Evolutionary conservation across 2,113 vertebrate species (phyloP), one percentile per base, ranked within the genome.

Genomic region (Malurus alboscapulatus): DNA sequence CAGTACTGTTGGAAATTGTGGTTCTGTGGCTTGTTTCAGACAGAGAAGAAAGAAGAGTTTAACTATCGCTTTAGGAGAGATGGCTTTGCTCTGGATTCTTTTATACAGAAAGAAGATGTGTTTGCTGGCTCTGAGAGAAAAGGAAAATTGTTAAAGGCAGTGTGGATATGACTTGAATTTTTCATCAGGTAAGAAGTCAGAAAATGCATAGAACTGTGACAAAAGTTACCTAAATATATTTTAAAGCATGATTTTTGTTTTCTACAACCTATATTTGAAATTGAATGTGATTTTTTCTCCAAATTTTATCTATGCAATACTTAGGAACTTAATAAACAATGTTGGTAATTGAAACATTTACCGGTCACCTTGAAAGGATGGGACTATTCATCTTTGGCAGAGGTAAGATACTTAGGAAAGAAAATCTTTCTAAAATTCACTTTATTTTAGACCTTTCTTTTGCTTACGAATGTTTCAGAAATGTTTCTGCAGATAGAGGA

Each of bases 131-230:
- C 84, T 71, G 38, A 55, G 34, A 78, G 76, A 94, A 94, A 84
- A 83, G 84, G 86, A 90, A 90, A 88, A 75, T 48, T 88, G 12
- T 55, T 82, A 86, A 92, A 80, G 75, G 38, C 91, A 65, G 69
- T 14, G 93, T 68, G 77, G 90, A 81, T 38, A 87, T 77, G 80
- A 69, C 92, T 75, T 75, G 63, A 97, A 93, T 90, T 89, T 96
- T 95, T 85, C 71, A 95, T 51, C 82, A 97, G 96, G 96, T 97
- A 98, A 98, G 97, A 93, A 93, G 85, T 44, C 75, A 77, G 65
- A 84, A 86, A 91, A 90, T 94, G 34, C 47, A 25, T 91, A 47
- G 42, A 78, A 74, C 22, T 69, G 44, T 79, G 21, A 62, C 66
- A 77, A 88, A 90, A 81, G 61, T 89, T 57, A 36, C 87, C 84